Evolutionary conservation across 2,113 vertebrate genomes (phyloP).

Genomic region (Scartelaos histophorus): DNA sequence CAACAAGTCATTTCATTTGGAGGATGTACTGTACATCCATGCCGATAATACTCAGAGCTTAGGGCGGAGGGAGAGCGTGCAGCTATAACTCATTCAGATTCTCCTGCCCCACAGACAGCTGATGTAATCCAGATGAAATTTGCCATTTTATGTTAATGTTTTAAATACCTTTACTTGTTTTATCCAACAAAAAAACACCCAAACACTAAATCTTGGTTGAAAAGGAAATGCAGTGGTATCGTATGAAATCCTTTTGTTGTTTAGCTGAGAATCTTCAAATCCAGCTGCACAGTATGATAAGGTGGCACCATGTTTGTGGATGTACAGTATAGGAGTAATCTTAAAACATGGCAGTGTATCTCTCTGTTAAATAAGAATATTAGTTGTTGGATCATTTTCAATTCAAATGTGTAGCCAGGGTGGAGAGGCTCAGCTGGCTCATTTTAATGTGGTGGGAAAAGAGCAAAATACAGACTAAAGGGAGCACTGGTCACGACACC

Average conservation of each 20-base stretch:
- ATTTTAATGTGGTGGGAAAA: conserved; percentile 32
- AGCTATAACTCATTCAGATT: conserved; percentile 22
- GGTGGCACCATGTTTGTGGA: background rate
- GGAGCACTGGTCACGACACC: conserved; percentile 20
- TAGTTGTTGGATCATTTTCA: background rate
- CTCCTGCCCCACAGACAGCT: background rate
- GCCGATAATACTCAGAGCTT: conserved; percentile 34
- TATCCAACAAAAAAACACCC: background rate
- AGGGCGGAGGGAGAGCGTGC: conserved; percentile 4
- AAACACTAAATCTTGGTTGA: background rate
- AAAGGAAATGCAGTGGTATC: background rate
- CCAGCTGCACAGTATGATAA: background rate
- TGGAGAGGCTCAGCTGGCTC: conserved; percentile 10
- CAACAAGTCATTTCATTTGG: conserved; percentile 59
- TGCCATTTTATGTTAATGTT: conserved; percentile 1
- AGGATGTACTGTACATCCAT: conserved; percentile 28
- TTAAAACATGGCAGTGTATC: background rate
- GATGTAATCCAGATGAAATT: background rate
- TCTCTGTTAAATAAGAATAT: background rate
- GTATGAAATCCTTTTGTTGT: background rate
- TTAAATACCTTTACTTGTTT: background rate
- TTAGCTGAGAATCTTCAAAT: background rate
- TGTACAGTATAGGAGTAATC: background rate
- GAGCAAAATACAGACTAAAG: background rate
- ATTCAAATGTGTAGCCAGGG: background rate